phyloP scores from a whole-genome alignment of 1,140 invertebrate genomes.

The Conus betulinus region DNA sequence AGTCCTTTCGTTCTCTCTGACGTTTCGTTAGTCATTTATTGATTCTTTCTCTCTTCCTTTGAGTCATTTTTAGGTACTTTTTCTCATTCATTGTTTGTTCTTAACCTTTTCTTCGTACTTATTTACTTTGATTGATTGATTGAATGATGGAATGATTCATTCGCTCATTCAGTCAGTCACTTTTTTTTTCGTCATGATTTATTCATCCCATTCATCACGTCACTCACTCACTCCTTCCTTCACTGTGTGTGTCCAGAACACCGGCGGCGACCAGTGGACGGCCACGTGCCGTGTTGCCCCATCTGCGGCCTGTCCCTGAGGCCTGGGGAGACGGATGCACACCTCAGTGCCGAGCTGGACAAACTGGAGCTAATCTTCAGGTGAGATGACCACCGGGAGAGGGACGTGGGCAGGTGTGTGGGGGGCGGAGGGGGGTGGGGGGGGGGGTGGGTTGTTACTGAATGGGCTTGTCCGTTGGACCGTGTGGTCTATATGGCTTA shows the following conservation, averaged over 20 bases:
- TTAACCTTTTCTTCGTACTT: too few species aligned
- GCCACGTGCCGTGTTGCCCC: slow-evolving; percentile 85
- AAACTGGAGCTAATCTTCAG: slow-evolving; percentile 78
- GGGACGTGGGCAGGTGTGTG: too few species aligned
- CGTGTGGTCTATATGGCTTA: too few species aligned
- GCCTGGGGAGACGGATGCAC: slow-evolving; percentile 84
- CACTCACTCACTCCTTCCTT: neutral
- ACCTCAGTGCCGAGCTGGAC: slow-evolving; percentile 86
- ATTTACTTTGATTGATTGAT: too few species aligned
- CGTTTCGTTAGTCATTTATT: neutral
- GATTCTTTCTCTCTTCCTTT: neutral
- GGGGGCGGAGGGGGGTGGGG: too few species aligned
- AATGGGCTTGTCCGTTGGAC: too few species aligned
- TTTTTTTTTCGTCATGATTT: neutral
- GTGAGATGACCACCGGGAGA: slow-evolving; percentile 48
- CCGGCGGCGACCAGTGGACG: slow-evolving; percentile 73
- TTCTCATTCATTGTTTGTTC: too few species aligned
- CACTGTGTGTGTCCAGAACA: slow-evolving; percentile 58
- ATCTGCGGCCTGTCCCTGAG: slow-evolving; percentile 87
- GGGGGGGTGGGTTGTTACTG: too few species aligned
- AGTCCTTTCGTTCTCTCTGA: neutral
- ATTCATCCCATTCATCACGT: neutral
- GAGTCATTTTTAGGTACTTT: too few species aligned
- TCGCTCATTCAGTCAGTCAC: neutral
- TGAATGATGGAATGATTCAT: too few species aligned